Evolutionary conservation across 2,888 invertebrate genomes (phyloP).

Genomic region (Calliphora vomitoria): DNA sequence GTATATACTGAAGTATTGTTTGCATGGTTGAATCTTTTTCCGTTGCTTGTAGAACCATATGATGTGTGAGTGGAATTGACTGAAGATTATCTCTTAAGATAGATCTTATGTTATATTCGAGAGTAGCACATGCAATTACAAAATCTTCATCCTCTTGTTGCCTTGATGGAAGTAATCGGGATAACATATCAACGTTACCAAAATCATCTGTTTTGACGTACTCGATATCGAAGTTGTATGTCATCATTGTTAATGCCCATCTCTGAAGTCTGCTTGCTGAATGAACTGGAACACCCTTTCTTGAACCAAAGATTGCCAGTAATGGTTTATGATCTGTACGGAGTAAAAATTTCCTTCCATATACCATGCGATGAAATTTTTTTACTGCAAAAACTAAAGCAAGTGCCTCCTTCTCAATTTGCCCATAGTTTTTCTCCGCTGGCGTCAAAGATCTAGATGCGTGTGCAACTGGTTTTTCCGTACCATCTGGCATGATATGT

Average conservation of each 20-base stretch:
- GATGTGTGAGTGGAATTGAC: conserved; percentile 14
- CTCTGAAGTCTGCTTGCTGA: conserved; percentile 67
- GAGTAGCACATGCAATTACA: conserved; percentile 63
- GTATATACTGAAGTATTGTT: neutral
- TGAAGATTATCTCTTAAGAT: conserved; percentile 1
- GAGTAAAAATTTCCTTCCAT: conserved; percentile 67
- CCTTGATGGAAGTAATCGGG: conserved; percentile 55
- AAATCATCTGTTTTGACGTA: conserved; percentile 63
- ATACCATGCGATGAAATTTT: conserved; percentile 73
- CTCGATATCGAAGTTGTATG: conserved; percentile 63
- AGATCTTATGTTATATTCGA: conserved; percentile 51
- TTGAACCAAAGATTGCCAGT: conserved; percentile 78
- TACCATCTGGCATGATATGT: conserved; percentile 66
- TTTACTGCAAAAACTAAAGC: conserved; percentile 69
- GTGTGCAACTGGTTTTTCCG: conserved; percentile 60
- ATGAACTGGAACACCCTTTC: conserved; percentile 76
- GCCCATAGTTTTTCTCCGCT: conserved; percentile 68
- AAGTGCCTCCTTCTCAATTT: conserved; percentile 73
- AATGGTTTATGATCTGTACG: conserved; percentile 83
- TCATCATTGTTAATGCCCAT: conserved; percentile 64
- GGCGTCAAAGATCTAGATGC: conserved; percentile 63
- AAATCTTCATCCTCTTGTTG: conserved; percentile 63
- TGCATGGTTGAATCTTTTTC: neutral
- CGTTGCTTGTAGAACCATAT: conserved; percentile 16
- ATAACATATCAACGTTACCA: conserved; percentile 69